phyloP scores from a whole-genome alignment of 2,888 invertebrate species.

The Coelinius sp. region DNA sequence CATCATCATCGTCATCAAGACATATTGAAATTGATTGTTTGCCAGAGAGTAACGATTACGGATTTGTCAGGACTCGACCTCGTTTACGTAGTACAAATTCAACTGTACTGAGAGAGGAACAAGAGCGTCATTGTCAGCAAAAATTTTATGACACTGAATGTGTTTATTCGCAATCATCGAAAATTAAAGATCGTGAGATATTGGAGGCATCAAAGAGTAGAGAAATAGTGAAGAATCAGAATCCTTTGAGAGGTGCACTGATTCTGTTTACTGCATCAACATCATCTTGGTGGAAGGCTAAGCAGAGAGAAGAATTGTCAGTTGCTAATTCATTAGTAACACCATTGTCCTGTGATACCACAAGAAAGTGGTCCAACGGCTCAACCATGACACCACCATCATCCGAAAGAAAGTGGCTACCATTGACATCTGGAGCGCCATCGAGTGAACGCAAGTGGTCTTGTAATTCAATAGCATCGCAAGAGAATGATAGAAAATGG shows the following conservation, averaged over 20 bases:
- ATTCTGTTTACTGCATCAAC: slow-evolving; percentile 66
- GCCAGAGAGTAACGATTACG: slow-evolving; percentile 66
- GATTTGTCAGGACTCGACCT: slow-evolving; percentile 64
- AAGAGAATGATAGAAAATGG: slow-evolving; percentile 59
- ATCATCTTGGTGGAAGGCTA: slow-evolving; percentile 68
- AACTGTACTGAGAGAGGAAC: slow-evolving; percentile 60
- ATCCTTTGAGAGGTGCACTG: slow-evolving; percentile 63
- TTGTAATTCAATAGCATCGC: slow-evolving; percentile 46
- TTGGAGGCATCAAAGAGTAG: slow-evolving; percentile 52
- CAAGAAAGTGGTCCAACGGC: slow-evolving; percentile 63
- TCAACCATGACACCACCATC: slow-evolving; percentile 49
- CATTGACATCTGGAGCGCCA: slow-evolving; percentile 36
- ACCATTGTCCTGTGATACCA: slow-evolving; percentile 55
- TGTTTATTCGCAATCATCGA: slow-evolving; percentile 36
- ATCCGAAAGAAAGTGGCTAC: slow-evolving; percentile 50
- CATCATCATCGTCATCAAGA: slow-evolving; percentile 40
- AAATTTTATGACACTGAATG: slow-evolving; percentile 55
- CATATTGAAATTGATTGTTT: slow-evolving; percentile 46
- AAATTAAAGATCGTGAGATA: slow-evolving; percentile 53
- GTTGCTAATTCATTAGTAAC: slow-evolving; percentile 44
- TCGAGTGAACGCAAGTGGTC: slow-evolving; percentile 62
- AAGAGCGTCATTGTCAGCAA: slow-evolving; percentile 44
- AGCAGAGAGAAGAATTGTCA: slow-evolving; percentile 63
- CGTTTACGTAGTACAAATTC: slow-evolving; percentile 65
- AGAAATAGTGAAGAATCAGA: slow-evolving; percentile 59